Base-by-base conservation (phyloP, 2,888 invertebrate genomes). In the Trachelus stipa region DNA sequence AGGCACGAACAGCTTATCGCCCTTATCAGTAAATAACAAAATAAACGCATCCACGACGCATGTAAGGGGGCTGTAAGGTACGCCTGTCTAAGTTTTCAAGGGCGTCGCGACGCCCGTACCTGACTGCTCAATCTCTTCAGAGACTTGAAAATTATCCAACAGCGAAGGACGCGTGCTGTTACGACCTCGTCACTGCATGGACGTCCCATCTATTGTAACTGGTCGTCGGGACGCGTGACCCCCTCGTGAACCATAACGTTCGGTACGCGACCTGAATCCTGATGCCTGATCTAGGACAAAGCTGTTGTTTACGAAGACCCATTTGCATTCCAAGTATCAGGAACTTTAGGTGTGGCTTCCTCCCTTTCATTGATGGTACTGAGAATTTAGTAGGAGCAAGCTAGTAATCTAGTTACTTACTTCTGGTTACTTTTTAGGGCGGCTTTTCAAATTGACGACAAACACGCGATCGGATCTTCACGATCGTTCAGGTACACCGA, bases 211-310 rank as follows among this genome's bases (percentile, higher is more conserved):
- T 12, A 37, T 37, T 15, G 15, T 23, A 9, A 56, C 23, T 56
- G 9, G 56, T 56, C 56, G 56, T 56, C 56, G 56, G 56, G 56
- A 56, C 56, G 56, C 56, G 2, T 56, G 56, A 23, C 23, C 56
- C 40, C 56, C 23, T 9, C 15, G 23, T 56, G 56, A 56, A 56
- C 56, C 56, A 15, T 56, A 56, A 56, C 56, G 23, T 23, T 56
- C 23, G 23, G 71, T 34, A 80, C 81, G 77, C 77, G 81, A 74
- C 81, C 80, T 79, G 81, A 81, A 80, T 79, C 71, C 79, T 73
- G 79, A 81, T 81, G 74, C 73, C 77, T 74, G 76, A 74, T 68
- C 73, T 34, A 77, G 68, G 76, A 40, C 37, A 68, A 74, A 74
- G 73, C 40, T 73, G 73, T 77, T 81, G 77, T 80, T 80, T 77